Evolutionary conservation across 1,140 invertebrate genomes (phyloP).

Genomic region (Lasaia peninsularis): DNA sequence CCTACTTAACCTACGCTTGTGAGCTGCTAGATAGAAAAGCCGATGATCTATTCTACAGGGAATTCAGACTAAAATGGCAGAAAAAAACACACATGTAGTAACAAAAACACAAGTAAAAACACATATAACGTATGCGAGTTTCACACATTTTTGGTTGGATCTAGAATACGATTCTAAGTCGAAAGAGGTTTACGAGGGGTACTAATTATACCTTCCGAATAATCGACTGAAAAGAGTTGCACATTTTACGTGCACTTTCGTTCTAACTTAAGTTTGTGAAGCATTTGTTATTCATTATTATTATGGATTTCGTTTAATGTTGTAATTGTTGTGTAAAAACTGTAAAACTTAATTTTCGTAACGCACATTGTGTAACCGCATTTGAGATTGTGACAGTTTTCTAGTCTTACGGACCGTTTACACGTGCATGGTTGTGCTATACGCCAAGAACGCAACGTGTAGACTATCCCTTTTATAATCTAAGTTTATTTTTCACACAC

Average conservation of each 20-base stretch:
- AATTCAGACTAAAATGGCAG: too few relatives aligned
- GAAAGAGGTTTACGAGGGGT: too few relatives aligned
- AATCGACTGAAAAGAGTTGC: conserved; percentile 10
- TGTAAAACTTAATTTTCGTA: background rate
- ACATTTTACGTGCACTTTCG: conserved; percentile 17
- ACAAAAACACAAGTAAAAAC: too few relatives aligned
- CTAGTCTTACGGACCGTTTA: conserved; percentile 55
- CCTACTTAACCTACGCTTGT: too few relatives aligned
- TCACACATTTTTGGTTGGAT: too few relatives aligned
- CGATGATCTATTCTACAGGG: too few relatives aligned
- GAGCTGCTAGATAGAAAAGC: too few relatives aligned
- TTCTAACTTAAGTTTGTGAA: conserved; percentile 10
- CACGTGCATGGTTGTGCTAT: conserved; percentile 20
- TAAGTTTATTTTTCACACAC: conserved; percentile 51
- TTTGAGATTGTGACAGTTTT: conserved; percentile 51
- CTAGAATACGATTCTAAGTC: too few relatives aligned
- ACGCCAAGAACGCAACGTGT: conserved; percentile 23
- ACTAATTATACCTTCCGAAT: background rate
- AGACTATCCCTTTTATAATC: conserved; percentile 42
- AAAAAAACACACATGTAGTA: too few relatives aligned
- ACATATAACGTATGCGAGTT: too few relatives aligned
- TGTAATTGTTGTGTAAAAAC: background rate
- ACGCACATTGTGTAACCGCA: conserved; percentile 36
- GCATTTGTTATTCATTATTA: too few relatives aligned
- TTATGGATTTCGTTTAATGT: too few relatives aligned